Evolutionary conservation across 2,113 vertebrate species (phyloP).

Genomic region (Gallinago undulata): DNA sequence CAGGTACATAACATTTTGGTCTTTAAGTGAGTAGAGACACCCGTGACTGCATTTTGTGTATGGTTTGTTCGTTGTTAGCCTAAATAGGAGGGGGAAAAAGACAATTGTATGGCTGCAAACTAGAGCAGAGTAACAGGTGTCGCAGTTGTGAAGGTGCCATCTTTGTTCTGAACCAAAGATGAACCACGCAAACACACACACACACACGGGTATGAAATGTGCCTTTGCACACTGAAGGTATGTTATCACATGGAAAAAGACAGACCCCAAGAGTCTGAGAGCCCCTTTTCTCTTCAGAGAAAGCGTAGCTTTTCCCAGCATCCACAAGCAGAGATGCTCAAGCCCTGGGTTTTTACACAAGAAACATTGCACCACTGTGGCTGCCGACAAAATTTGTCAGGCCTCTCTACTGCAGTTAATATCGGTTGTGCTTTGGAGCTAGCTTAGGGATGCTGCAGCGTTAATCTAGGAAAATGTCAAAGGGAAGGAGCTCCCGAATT

Average conservation of each 20-base stretch:
- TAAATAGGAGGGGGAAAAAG: neutral
- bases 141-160: fast-evolving
- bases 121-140: neutral
- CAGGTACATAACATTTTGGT: neutral
- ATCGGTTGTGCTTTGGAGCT: neutral
- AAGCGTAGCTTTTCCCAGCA: neutral
- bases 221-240: too few species aligned
- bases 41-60: neutral
- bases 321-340: neutral
- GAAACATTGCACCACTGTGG: neutral
- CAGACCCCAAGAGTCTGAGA: neutral
- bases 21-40: neutral
- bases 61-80: neutral
- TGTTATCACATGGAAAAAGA: fast-evolving
- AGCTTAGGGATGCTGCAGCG: neutral
- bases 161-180: neutral
- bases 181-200: neutral
- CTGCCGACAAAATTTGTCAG: neutral
- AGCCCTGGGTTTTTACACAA: neutral
- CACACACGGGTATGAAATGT: fast-evolving
- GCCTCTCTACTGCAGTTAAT: neutral
- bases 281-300: neutral
- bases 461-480: neutral
- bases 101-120: fast-evolving
- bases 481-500: neutral